These are phyloP conservation scores for Prenolepis imparis DNA, from an alignment of 2,888 invertebrate species.

Conservation along the genomic window DNA sequence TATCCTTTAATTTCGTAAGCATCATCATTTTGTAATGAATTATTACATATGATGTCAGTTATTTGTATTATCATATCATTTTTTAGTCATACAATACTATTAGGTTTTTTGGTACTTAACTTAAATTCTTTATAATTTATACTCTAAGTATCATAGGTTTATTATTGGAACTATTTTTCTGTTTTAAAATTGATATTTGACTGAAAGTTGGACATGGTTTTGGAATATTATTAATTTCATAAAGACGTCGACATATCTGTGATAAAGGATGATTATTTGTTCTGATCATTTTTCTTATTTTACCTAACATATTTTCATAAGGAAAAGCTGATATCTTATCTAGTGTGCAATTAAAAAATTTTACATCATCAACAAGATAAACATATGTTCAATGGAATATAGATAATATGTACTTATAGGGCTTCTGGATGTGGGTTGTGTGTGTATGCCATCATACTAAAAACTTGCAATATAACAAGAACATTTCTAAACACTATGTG, in stretches of 20 bases:
- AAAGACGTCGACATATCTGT: constrained; percentile 21
- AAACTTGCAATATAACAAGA: no score
- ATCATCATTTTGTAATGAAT: neutral
- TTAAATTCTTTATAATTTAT: neutral
- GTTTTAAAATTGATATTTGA: neutral
- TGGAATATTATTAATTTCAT: neutral
- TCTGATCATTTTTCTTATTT: constrained; percentile 52
- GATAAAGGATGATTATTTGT: constrained; percentile 46
- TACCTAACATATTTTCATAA: constrained; percentile 49
- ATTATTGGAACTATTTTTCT: neutral
- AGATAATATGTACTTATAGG: no score
- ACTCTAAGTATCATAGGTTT: neutral
- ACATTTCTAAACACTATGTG: no score
- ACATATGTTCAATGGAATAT: no score
- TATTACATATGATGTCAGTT: neutral
- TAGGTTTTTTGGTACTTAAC: neutral
- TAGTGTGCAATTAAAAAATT: no score
- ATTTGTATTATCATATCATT: neutral
- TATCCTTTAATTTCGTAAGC: no score
- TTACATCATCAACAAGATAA: constrained; percentile 39
- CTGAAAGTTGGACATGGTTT: neutral
- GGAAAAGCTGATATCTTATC: constrained; percentile 45
- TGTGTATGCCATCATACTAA: no score
- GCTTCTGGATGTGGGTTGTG: no score
- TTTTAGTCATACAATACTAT: neutral